Evolutionary conservation across 53 echinoderm and acorn worm genomes (phyloP), one percentile per base, ranked within the genome.

Genomic region (Crossaster papposus): DNA sequence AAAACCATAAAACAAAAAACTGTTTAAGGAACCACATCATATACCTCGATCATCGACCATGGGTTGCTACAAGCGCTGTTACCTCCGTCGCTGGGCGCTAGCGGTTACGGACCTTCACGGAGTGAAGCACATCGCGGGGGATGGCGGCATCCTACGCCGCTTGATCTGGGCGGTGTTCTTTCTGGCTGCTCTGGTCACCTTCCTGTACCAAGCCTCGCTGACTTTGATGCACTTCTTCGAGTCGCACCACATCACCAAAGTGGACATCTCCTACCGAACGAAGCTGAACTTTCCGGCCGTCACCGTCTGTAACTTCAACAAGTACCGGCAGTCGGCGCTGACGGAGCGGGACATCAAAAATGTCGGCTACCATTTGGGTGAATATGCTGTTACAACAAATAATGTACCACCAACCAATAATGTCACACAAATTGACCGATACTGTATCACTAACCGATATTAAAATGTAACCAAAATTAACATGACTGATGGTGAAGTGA

Each of bases 231-330:
- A 83, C 34, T 94, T 65, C 54, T 78, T 78, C 34, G 70, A 82
- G 65, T 78, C 44, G 44, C 90, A 92, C 68, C 94, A 94, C 54
- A 15, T 80, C 53, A 88, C 89, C 10, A 90, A 83, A 70, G 76
- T 94, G 23, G 94, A 94, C 80, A 54, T 94, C 31, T 58, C 78
- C n/a, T 91, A 90, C 64, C 26, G 75, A 11, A 30, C 2, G 2
- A 28, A 72, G 29, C 15, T 94, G 31, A 32, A 90, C 34, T 92
- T 94, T 62, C 94, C 94, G 11, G 94, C 92, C 17, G 63, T 92
- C 29, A 94, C 92, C n/a, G 22, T 94, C 36, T 94, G 94, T 34
- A 94, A 94, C 78, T 86, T 88, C 87, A 94, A 94, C 81, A 94
- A 91, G 77, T 94, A 94, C 79, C 88, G 92, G 10, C 51, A 81